phyloP scores from a whole-genome alignment of 2,797 vertebrate genomes.

The Streptopelia turtur region DNA sequence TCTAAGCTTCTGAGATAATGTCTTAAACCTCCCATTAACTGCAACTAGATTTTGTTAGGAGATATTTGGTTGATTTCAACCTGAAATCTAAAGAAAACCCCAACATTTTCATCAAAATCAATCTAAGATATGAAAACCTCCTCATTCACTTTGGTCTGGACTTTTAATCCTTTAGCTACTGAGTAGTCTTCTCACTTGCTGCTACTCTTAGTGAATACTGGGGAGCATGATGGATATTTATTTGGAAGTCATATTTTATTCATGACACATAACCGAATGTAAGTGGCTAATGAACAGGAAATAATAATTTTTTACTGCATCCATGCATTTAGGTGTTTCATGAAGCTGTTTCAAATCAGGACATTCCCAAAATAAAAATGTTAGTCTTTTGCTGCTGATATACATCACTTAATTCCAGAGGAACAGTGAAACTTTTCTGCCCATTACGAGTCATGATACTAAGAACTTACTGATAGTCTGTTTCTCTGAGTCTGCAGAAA shows the following conservation, averaged over 20 bases:
- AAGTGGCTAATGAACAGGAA: background rate
- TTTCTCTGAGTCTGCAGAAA: background rate
- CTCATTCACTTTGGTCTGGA: background rate
- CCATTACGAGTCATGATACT: background rate
- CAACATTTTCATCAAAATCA: background rate
- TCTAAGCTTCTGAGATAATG: background rate
- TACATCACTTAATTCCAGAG: background rate
- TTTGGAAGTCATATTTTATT: conserved; percentile 16
- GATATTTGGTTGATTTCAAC: background rate
- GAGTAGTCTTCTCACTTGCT: background rate
- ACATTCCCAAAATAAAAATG: background rate
- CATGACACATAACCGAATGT: background rate
- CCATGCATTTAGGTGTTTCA: background rate
- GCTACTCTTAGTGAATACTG: background rate
- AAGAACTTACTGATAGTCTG: background rate
- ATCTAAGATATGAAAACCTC: background rate
- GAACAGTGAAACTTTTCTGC: background rate
- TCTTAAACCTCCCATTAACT: background rate
- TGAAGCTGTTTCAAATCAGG: background rate
- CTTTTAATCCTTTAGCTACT: background rate
- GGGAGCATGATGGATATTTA: background rate
- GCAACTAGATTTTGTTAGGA: background rate
- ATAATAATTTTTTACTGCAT: background rate
- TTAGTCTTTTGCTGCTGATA: background rate
- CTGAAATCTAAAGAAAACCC: background rate